phyloP scores from a whole-genome alignment of 2,113 vertebrate genomes.

The Eurystomus gularis region DNA sequence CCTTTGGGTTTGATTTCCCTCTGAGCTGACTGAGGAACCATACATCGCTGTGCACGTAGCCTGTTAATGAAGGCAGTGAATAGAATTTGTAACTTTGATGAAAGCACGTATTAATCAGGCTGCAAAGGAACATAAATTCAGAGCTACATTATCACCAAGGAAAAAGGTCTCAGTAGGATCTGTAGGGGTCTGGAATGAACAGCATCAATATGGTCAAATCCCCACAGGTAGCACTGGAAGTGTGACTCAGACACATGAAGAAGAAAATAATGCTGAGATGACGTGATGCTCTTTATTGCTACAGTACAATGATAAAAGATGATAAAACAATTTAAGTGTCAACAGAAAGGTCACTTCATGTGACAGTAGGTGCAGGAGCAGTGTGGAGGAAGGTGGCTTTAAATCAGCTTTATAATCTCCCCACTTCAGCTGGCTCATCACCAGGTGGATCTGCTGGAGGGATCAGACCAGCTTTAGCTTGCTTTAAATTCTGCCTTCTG shows the following conservation, averaged over 20 bases:
- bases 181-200: neutral
- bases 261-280: neutral
- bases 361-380: neutral
- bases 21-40: neutral
- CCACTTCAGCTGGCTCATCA: neutral
- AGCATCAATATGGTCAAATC: neutral
- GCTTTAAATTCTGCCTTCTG: neutral
- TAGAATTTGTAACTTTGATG: neutral
- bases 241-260: neutral
- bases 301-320: neutral
- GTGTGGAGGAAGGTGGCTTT: neutral
- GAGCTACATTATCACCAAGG: neutral
- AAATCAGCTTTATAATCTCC: slow-evolving; percentile 1
- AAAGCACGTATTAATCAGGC: neutral
- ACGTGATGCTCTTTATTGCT: neutral
- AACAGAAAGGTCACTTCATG: neutral
- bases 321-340: neutral
- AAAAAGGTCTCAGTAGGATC: neutral
- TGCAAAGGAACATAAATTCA: neutral
- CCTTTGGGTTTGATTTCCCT: neutral
- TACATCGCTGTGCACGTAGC: neutral
- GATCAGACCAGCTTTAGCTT: slow-evolving; percentile 16
- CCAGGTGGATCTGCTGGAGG: neutral
- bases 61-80: neutral
- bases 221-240: neutral